Base-by-base conservation (phyloP, 2,113 vertebrate species). In the Pholis gunnellus region DNA sequence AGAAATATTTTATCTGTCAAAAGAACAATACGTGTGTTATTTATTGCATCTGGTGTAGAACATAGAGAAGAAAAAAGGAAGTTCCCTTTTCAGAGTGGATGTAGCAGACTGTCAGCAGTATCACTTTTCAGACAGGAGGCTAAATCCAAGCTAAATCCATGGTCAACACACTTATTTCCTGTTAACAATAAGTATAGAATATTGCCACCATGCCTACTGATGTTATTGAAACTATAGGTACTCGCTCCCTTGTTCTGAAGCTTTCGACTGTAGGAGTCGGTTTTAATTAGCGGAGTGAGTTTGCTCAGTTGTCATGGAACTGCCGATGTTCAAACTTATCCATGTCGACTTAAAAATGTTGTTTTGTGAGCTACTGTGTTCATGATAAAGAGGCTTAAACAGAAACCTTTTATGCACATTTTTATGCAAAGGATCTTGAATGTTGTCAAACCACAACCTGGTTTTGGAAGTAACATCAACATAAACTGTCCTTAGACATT, bases 91-190 rank as follows among this genome's bases (percentile, higher is more conserved):
- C 15, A 50, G 17, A 59, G 42, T 75, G 72, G 27, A 40, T 46
- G 15, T 1, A 5, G 18, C 50, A 38, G 42, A 64, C 5, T n/a
- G 25, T 56, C 29, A 1, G 36, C 63, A 70, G 22, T 44, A 1
- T 27, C 9, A 52, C 46, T 81, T 84, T 78, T 81, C 65, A 73
- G 59, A 81, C 57, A 74, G 86, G 86, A 91, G 88, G 56, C 69
- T 5, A 72, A 46, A 78, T 71, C 57, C 27, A 59, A 89, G 56
- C 69, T 5, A 72, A 46, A 78, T 71, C 57, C 27, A 59, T 9
- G 13, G 57, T 14, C 25, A 36, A 44, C 1, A 14, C 63, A 1
- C 20, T 44, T n/a, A 79, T 72, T 83, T 86, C 85, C 88, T 86
- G 56, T 17, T n/a, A 50, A 36, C 50, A 27, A 82, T 79, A 14